These are phyloP conservation scores for Falcunculus frontatus DNA, from an alignment of 2,113 vertebrate genomes.

Conservation along the genomic window DNA sequence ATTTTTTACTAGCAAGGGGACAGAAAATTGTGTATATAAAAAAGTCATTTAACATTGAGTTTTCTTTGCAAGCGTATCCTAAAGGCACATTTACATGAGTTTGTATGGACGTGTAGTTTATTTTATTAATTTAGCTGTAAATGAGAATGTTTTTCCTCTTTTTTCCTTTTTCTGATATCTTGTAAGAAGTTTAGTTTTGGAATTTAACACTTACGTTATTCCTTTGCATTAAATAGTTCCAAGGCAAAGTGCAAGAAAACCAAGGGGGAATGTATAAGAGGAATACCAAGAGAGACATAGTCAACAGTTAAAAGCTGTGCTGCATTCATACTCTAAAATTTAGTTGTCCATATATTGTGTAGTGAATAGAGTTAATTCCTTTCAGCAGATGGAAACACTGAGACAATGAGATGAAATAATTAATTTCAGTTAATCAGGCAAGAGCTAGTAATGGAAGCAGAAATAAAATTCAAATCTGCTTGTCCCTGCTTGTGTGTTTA, in stretches of 20 bases:
- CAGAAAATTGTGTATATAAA: background rate
- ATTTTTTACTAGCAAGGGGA: background rate
- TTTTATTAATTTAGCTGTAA: background rate
- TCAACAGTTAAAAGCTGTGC: background rate
- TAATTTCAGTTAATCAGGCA: background rate
- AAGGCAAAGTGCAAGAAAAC: background rate
- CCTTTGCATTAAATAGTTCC: background rate
- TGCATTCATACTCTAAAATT: background rate
- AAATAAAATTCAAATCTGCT: background rate
- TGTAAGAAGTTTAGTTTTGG: background rate
- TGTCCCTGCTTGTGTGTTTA: background rate
- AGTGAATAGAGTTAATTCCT: background rate
- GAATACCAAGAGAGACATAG: background rate
- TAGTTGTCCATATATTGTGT: background rate
- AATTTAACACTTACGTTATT: background rate
- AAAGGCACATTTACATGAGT: background rate
- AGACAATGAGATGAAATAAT: background rate
- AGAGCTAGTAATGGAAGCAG: background rate
- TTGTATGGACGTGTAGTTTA: background rate
- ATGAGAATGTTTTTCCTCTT: background rate
- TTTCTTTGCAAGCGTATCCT: background rate
- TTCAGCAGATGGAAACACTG: background rate
- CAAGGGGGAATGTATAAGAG: background rate
- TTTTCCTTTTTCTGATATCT: background rate
- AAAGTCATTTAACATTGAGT: background rate